phyloP scores from a whole-genome alignment of 1,140 invertebrate genomes.

The Telenomus remus region DNA sequence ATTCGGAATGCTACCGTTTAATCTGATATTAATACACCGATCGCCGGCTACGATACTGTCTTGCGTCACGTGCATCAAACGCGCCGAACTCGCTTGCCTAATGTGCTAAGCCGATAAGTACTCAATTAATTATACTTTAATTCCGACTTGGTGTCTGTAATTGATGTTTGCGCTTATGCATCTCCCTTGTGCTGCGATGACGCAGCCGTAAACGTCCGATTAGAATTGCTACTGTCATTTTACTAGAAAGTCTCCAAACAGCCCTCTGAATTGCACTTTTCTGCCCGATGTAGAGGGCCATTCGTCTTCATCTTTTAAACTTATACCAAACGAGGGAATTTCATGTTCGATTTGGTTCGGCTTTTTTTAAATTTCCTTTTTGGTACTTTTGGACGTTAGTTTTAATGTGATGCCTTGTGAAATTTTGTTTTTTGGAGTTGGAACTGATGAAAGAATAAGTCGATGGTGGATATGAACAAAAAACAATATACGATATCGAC shows the following conservation, averaged over 20 bases:
- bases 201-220: constrained; percentile 15
- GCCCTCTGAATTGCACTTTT: no score
- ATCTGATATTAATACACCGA: constrained; percentile 56
- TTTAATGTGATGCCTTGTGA: no score
- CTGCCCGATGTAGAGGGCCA: no score
- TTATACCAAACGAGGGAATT: no score
- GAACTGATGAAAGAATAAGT: no score
- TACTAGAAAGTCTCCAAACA: constrained; percentile 1
- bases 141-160: constrained; percentile 43
- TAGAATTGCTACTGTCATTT: constrained; percentile 14
- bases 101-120: constrained; percentile 46
- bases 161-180: constrained; percentile 49
- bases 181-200: constrained; percentile 19
- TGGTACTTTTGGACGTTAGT: no score
- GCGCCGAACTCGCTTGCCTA: constrained; percentile 46
- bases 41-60: constrained; percentile 33
- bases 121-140: constrained; percentile 50
- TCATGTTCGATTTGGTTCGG: no score
- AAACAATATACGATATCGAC: no score
- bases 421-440: no score
- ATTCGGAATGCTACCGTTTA: constrained; percentile 42
- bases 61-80: constrained; percentile 44
- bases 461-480: no score
- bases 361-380: no score
- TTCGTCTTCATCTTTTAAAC: no score